A percentile compares a stretch with the other conserved stretches of the same genome.
Evolutionary conservation across 2,113 vertebrate genomes (phyloP).

Genomic region (Pelmatolapia mariae): DNA sequence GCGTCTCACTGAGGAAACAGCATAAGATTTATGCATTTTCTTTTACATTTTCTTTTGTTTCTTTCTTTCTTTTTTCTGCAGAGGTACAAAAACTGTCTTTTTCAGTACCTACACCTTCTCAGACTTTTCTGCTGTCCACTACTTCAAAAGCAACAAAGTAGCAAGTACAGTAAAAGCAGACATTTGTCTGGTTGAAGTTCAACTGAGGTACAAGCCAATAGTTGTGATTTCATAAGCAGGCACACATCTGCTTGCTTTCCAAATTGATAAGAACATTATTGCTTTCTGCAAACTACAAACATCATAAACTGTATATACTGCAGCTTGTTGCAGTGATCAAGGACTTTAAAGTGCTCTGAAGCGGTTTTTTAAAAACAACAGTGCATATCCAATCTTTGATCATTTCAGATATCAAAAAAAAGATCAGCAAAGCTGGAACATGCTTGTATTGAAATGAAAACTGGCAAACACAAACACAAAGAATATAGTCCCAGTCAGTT

Average conservation of each 20-base stretch:
- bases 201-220: background rate
- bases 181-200: background rate
- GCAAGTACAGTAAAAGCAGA: background rate
- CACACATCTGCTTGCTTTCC: background rate
- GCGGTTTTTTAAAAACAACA: background rate
- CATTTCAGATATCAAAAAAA: background rate
- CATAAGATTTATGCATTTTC: background rate
- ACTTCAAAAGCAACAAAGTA: background rate
- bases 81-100: background rate
- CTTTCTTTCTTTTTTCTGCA: background rate
- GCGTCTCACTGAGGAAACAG: slow-evolving; percentile 74
- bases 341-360: background rate
- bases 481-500: background rate
- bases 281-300: background rate
- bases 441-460: background rate
- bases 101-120: background rate
- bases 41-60: background rate
- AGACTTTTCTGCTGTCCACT: background rate
- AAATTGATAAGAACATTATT: background rate
- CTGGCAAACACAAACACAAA: background rate
- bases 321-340: background rate
- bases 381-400: background rate
- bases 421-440: background rate
- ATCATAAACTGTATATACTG: background rate
- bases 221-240: background rate